Base-by-base conservation (phyloP, 2,888 invertebrate genomes). In the Drosophila robusta region DNA sequence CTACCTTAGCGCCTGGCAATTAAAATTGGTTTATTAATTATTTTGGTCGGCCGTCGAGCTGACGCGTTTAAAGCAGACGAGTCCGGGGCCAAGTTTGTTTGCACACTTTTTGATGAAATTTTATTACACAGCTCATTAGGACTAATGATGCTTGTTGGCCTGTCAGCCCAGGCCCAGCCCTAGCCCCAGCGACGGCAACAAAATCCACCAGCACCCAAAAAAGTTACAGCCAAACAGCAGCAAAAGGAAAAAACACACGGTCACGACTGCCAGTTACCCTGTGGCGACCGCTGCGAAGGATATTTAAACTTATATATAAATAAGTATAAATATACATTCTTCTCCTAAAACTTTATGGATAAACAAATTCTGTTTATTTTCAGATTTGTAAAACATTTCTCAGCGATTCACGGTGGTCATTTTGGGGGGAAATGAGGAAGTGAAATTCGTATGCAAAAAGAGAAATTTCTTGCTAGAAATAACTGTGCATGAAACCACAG, bases 71-170 rank as follows among this genome's bases (percentile, higher is more conserved):
- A 29, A 46, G 74, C 51, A 46, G 9, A 4, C 36, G 18, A 12
- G 24, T 8, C 49, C 24, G 11, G n/a, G n/a, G 47, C 12, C 32
- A 66, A 81, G 41, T 75, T 68, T 78, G 67, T 69, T 76, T 75
- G 65, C 71, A 56, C 74, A 61, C 75, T 65, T 75, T 69, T 67
- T 72, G 60, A 69, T 82, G 83, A 63, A 73, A 85, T 85, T 78
- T 76, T 78, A 78, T 83, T 85, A 76, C 86, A 87, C 86, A 86
- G 86, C 82, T 83, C 88, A 83, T 83, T 83, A 87, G 82, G 80
- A 87, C 88, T 83, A 83, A 83, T 87, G 88, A 87, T 81, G 88
- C 88, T 85, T 78, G 86, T 78, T 84, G 64, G 67, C 65, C 76
- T 69, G 81, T 78, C 78, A 75, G 75, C 63, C 49, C 16, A 18